Percentiles rank a stretch among this genome's conserved stretches.
These are phyloP conservation scores for Parnassius smintheus DNA, from an alignment of 2,888 invertebrate genomes.

Conservation along the genomic window DNA sequence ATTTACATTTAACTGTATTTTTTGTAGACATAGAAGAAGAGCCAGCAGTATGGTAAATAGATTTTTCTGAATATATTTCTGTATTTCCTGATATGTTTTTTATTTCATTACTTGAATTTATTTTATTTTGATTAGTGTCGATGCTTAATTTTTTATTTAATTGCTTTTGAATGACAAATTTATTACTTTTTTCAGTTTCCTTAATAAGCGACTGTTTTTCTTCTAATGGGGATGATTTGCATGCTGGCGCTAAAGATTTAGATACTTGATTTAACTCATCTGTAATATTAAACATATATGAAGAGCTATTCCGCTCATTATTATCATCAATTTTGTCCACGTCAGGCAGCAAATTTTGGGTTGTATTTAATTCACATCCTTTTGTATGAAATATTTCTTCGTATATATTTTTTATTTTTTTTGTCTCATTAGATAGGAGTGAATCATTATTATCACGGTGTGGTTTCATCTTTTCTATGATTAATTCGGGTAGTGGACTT, in stretches of 20 bases:
- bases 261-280: neutral
- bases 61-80: constrained; percentile 41
- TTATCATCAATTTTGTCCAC: neutral
- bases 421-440: constrained; percentile 42
- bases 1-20: constrained; percentile 33
- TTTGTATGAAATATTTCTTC: constrained; percentile 39
- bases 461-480: constrained; percentile 48
- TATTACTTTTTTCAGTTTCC: neutral
- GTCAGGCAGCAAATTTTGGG: constrained; percentile 48
- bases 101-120: constrained; percentile 2
- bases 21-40: constrained; percentile 49
- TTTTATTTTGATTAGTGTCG: neutral
- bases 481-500: constrained; percentile 61
- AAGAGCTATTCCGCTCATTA: neutral
- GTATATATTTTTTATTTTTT: constrained; percentile 52
- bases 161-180: neutral
- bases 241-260: neutral
- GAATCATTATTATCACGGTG: constrained; percentile 42
- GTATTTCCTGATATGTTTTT: constrained; percentile 24
- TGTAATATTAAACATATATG: neutral
- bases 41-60: constrained; percentile 50
- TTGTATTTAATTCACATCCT: constrained; percentile 45
- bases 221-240: neutral
- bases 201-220: neutral
- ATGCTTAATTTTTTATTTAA: neutral